A percentile compares a stretch with the other conserved stretches of the same genome.
Evolutionary conservation across 2,113 vertebrate genomes (phyloP).

Genomic region (Nibea albiflora): DNA sequence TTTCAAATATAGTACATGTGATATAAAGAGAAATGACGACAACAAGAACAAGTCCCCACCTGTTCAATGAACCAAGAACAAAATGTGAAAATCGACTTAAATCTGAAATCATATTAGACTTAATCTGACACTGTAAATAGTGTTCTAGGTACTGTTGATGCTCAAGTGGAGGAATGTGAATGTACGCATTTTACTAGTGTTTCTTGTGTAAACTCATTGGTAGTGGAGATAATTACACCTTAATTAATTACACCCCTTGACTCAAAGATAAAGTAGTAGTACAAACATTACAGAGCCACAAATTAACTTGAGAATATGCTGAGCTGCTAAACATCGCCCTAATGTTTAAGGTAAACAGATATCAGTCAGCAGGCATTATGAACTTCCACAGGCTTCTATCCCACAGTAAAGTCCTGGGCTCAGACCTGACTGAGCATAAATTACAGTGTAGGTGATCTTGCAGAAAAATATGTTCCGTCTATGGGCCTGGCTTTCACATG

Average conservation of each 20-base stretch:
- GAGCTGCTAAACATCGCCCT: background rate
- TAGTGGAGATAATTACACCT: background rate
- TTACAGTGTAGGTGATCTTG: background rate
- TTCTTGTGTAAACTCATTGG: background rate
- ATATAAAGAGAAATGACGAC: background rate
- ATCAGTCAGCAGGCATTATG: background rate
- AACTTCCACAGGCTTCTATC: background rate
- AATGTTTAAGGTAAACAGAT: background rate
- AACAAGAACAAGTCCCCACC: background rate
- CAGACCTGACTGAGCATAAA: background rate
- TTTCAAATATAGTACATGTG: too few relatives aligned
- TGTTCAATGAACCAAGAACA: background rate
- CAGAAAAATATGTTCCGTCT: slow-evolving; percentile 3
- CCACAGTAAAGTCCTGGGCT: background rate
- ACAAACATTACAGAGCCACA: background rate
- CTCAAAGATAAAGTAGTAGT: background rate
- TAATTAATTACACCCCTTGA: background rate
- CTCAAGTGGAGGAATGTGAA: background rate
- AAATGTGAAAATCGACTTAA: background rate
- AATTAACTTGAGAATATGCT: background rate
- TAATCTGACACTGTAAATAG: background rate
- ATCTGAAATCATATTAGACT: slow-evolving; percentile 12
- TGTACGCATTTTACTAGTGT: background rate
- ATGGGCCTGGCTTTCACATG: background rate
- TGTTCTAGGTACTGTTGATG: background rate